Conservation (phyloP, 2,113 vertebrate genomes). For the Todiramphus chloris region DNA sequence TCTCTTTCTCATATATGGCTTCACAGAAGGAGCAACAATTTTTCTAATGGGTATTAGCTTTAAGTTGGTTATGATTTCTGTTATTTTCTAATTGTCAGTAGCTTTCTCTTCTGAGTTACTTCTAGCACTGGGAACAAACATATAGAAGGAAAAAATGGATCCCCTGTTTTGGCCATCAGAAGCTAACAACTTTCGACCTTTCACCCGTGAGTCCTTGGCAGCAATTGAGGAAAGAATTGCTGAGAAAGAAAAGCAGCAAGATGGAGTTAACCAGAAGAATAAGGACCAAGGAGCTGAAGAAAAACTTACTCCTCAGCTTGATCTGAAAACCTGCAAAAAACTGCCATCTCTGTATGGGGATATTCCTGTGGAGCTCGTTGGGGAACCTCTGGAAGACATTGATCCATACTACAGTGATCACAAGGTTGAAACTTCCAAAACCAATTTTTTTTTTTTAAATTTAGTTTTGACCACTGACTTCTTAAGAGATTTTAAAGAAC, state of each 20-base stretch:
- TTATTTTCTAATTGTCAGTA: background rate
- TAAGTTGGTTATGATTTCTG: background rate
- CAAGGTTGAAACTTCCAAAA: conserved; percentile 76
- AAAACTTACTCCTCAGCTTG: conserved; percentile 76
- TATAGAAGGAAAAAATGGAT: conserved; percentile 91
- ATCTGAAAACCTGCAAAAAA: conserved; percentile 88
- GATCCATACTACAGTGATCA: conserved; percentile 93
- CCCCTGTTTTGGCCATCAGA: conserved; percentile 82
- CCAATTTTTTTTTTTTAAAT: accelerated
- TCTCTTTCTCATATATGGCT: background rate
- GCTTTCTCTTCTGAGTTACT: background rate
- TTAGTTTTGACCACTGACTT: background rate
- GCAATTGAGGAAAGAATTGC: conserved; percentile 88
- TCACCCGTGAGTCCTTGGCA: conserved; percentile 91
- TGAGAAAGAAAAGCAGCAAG: conserved; percentile 30
- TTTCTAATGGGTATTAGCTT: background rate
- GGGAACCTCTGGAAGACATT: conserved; percentile 91
- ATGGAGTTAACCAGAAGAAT: background rate
- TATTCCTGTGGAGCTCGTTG: conserved; percentile 84
- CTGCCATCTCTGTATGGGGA: conserved; percentile 90
- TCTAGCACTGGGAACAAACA: conserved; percentile 68
- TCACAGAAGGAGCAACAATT: background rate
- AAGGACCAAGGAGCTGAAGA: conserved; percentile 53
- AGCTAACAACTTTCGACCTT: conserved; percentile 86
- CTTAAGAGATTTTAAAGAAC: background rate